Conservation (phyloP, 1,140 invertebrate species). For the Drosophila sp. region DNA sequence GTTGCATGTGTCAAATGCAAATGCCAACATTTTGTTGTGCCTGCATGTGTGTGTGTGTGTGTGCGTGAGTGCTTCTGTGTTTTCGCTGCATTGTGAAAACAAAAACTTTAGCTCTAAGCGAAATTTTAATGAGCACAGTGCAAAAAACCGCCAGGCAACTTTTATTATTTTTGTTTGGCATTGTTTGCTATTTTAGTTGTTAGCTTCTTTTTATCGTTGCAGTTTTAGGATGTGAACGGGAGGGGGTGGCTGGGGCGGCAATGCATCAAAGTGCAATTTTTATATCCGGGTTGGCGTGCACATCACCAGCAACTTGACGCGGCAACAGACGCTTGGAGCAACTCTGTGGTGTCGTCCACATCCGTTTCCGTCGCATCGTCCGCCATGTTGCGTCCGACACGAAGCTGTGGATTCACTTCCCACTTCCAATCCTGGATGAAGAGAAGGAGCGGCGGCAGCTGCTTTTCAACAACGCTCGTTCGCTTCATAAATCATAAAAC, state of each 20-base stretch:
- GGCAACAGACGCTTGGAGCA: constrained; percentile 22
- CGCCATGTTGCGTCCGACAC: constrained; percentile 38
- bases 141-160: constrained; percentile 61
- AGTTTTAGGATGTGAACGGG: not conserved
- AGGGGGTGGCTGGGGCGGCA: constrained; percentile 15
- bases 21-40: constrained; percentile 39
- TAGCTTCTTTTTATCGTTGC: constrained; percentile 10
- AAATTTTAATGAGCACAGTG: constrained; percentile 76
- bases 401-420: not conserved
- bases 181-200: constrained; percentile 63
- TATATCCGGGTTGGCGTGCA: constrained; percentile 63
- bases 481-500: constrained; percentile 81
- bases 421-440: no score
- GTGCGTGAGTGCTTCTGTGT: constrained; percentile 30
- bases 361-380: constrained; percentile 57
- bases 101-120: constrained; percentile 55
- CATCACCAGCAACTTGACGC: constrained; percentile 26
- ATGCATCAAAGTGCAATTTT: constrained; percentile 80
- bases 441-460: no score
- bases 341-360: constrained; percentile 44
- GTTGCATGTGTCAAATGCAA: constrained; percentile 63
- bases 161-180: constrained; percentile 64
- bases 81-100: constrained; percentile 34
- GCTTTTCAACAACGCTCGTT: constrained; percentile 52
- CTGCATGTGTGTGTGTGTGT: constrained; percentile 31